Evolutionary conservation across 2,113 vertebrate genomes (phyloP).

Genomic region (Anarrhichthys ocellatus): DNA sequence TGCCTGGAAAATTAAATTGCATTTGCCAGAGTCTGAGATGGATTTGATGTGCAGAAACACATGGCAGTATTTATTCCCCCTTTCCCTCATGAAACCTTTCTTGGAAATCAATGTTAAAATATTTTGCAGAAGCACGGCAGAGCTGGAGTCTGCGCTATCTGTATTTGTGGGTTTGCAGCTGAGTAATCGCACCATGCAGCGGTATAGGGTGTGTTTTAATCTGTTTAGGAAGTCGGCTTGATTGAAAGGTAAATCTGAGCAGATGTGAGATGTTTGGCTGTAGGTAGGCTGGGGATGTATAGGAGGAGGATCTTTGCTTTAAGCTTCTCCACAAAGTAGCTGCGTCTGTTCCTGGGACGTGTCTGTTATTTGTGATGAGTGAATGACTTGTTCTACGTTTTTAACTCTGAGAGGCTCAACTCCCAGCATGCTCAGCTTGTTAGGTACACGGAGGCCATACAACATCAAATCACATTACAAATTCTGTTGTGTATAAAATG

Average conservation of each 20-base stretch:
- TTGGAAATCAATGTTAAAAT: slow-evolving; percentile 58
- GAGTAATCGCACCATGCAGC: slow-evolving; percentile 28
- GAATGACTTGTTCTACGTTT: slow-evolving; percentile 21
- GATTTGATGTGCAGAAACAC: slow-evolving; percentile 48
- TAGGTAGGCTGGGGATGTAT: neutral
- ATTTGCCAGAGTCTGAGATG: slow-evolving; percentile 51
- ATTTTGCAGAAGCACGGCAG: slow-evolving; percentile 24
- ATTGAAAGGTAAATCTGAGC: slow-evolving; percentile 33
- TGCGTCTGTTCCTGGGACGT: slow-evolving; percentile 10
- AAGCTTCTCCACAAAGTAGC: slow-evolving; percentile 18
- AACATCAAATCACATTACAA: slow-evolving; percentile 37
- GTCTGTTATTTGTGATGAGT: slow-evolving; percentile 5
- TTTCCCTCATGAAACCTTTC: slow-evolving; percentile 22
- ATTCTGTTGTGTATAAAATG: slow-evolving; percentile 27
- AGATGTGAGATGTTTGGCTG: slow-evolving; percentile 26
- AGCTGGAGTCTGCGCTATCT: neutral
- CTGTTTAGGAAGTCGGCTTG: slow-evolving; percentile 20
- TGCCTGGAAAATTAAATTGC: slow-evolving; percentile 54
- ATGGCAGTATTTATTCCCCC: neutral
- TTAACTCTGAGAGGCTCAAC: neutral
- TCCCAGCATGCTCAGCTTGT: slow-evolving; percentile 34
- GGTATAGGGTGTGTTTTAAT: slow-evolving; percentile 22
- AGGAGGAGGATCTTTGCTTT: slow-evolving; percentile 34
- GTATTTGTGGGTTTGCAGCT: slow-evolving; percentile 1
- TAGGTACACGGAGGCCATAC: slow-evolving; percentile 8